phyloP scores from a whole-genome alignment of 2,113 vertebrate genomes.

The Semnopithecus entellus region DNA sequence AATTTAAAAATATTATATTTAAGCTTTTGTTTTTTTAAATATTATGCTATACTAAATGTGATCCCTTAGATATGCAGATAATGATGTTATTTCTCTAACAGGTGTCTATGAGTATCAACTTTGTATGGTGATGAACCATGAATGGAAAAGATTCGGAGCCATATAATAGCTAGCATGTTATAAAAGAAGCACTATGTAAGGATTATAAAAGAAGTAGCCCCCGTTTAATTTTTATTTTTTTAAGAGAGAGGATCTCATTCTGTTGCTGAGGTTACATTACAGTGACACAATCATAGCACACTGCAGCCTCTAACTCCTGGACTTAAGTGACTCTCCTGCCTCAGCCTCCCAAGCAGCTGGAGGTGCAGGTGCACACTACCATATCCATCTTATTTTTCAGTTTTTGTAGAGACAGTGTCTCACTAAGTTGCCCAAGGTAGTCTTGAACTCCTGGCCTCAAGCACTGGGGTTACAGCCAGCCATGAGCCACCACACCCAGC shows the following conservation, averaged over 20 bases:
- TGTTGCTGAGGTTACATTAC: neutral
- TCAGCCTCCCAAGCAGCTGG: neutral
- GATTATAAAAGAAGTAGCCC: neutral
- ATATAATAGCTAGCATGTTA: neutral
- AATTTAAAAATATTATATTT: neutral
- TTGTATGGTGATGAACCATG: neutral
- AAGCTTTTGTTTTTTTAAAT: neutral
- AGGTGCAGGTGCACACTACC: neutral
- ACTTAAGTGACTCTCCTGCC: neutral
- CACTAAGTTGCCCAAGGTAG: neutral
- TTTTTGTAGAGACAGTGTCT: neutral
- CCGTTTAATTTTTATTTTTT: neutral
- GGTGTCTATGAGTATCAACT: neutral
- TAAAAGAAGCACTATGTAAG: neutral
- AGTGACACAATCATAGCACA: neutral
- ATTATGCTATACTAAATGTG: neutral
- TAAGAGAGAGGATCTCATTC: neutral
- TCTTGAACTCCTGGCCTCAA: neutral
- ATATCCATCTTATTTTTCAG: neutral
- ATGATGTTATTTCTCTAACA: neutral
- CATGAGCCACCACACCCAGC: too few species aligned
- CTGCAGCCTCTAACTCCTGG: neutral
- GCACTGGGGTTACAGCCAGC: neutral
- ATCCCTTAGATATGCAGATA: neutral
- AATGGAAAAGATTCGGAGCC: neutral